Base-by-base conservation (phyloP, 1,140 invertebrate genomes). In the Dolichoris vasculosae region DNA sequence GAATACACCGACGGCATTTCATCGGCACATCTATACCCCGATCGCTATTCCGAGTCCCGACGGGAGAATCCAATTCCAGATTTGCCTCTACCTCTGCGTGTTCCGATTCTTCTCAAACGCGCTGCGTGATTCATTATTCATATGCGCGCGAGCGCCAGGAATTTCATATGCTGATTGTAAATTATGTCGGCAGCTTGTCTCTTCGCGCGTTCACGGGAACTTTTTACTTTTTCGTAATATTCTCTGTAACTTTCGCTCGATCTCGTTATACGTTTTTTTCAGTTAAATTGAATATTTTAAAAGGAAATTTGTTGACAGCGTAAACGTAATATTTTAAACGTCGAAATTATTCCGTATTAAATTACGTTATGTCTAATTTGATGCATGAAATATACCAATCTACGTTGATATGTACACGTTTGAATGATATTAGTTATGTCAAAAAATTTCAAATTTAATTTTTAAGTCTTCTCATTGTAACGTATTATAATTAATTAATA, bases 111-210 rank as follows among this genome's bases (percentile, higher is more conserved):
- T 80, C 73, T 40, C 71, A 59, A 51, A 38, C 80, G 43, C 69
- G 59, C 38, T 46, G 63, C 38, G 9, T 59, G 55, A 84, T 87
- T 87, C 78, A 81, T 81, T 84, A 82, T 86, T 86, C 84, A 82
- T 82, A 77, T 4, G 40, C 59, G 40, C 48, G 59, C 64, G 63
- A 55, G 38, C 46, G 82, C 67, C 20, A 35, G 43, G 84, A 82
- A 85, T 85, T 85, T 85, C 84, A 69, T 85, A 76, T 85, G 84
- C 67, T 76, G 51, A 75, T 81, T 75, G 84, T 85, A 76, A 85
- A 81, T 85, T 81, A 85, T 59, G 59, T 51, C 63, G 75, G 43
- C 63, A 48, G 64, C 40, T 78, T 55, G 82, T 83, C 32, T 30
- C 59, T 84, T 84, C 63, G 76, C 78, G 55, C 63, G 59, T 30